These are phyloP conservation scores for Stichopus horrens DNA, from an alignment of 53 echinoderm and acorn worm genomes.

Conservation along the genomic window DNA sequence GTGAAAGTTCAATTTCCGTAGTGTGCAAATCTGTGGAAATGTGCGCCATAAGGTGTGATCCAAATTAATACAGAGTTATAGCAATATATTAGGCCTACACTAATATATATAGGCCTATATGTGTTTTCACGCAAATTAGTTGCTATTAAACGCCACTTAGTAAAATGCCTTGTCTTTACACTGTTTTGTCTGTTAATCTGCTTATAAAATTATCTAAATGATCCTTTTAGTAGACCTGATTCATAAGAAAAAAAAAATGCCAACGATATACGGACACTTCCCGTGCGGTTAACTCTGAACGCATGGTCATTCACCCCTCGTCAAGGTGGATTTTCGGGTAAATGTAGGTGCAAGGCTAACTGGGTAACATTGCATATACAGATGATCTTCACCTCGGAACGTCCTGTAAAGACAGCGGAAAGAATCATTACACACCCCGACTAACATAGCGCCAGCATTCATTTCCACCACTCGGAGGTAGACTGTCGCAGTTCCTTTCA, in stretches of 20 bases:
- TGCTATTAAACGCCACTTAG: too few relatives aligned
- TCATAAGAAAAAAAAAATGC: slow-evolving; percentile 6
- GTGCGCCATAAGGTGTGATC: too few relatives aligned
- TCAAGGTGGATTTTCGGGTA: not conserved
- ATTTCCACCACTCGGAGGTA: slow-evolving; percentile 16
- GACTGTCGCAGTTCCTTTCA: slow-evolving; percentile 35
- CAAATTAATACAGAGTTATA: too few relatives aligned
- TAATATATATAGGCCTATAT: too few relatives aligned
- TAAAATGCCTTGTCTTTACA: too few relatives aligned
- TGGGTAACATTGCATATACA: not conserved
- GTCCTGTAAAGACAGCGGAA: slow-evolving; percentile 32
- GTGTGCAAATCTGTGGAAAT: too few relatives aligned
- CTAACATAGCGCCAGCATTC: slow-evolving; percentile 32
- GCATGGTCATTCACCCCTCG: slow-evolving; percentile 23
- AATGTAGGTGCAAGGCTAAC: slow-evolving; percentile 1
- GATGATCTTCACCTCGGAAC: not conserved
- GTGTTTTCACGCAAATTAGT: too few relatives aligned
- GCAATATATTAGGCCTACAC: too few relatives aligned
- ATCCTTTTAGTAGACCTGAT: not conserved
- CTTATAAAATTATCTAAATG: not conserved
- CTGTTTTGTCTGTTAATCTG: too few relatives aligned
- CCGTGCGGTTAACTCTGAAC: not conserved
- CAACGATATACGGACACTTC: slow-evolving; percentile 16
- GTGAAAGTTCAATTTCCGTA: too few relatives aligned
- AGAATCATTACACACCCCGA: slow-evolving; percentile 26